Evolutionary conservation across 2,113 vertebrate genomes (phyloP).

Genomic region (Macheiramphus alcinus): DNA sequence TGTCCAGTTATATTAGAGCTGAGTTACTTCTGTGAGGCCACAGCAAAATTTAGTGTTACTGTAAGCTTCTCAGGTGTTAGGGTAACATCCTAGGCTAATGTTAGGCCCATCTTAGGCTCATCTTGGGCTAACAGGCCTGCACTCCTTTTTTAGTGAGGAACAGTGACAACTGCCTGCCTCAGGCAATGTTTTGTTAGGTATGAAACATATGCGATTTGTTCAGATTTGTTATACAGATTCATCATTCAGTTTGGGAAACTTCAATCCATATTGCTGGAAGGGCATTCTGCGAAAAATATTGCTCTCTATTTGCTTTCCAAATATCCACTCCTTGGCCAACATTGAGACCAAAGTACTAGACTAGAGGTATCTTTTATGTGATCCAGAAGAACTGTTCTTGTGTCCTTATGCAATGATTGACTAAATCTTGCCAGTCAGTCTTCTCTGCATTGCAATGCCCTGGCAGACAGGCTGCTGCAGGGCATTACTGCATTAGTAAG

Average conservation of each 20-base stretch:
- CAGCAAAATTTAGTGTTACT: neutral
- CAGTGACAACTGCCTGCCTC: neutral
- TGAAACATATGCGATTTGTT: neutral
- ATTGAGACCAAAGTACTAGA: neutral
- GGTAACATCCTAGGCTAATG: neutral
- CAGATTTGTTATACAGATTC: neutral
- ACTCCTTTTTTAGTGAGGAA: neutral
- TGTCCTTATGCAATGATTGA: neutral
- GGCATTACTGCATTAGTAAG: fast-evolving
- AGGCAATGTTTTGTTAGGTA: neutral
- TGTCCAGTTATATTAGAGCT: neutral
- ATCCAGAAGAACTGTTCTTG: neutral
- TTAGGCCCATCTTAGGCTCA: neutral
- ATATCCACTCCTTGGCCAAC: neutral
- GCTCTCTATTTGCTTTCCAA: neutral
- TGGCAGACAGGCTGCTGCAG: neutral
- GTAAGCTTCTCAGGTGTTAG: neutral
- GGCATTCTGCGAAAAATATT: neutral
- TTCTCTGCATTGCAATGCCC: neutral
- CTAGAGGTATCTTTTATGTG: neutral
- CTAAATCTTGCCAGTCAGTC: neutral
- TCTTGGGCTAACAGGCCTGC: neutral
- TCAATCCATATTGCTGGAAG: neutral
- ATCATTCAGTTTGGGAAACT: neutral
- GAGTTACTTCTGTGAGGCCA: neutral